Base-by-base conservation (phyloP, 2,113 vertebrate species). In the Calidris pugnax region DNA sequence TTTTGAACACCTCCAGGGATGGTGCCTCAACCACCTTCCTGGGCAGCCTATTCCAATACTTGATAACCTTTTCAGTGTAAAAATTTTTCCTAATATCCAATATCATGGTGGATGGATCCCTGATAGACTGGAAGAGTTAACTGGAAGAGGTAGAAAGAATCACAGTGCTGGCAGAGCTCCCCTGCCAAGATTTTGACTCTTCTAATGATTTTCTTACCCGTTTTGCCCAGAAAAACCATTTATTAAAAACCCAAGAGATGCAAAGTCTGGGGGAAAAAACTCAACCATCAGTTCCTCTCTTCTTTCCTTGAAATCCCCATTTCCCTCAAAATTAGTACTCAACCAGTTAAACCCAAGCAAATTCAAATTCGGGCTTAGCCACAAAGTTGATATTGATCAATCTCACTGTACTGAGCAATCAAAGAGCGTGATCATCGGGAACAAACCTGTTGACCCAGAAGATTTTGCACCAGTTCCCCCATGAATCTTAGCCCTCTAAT, bases 401-500 rank as follows among this genome's bases (percentile, higher is more conserved):
- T 98, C 98, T 96, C 97, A 97, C 98, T 90, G 77, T 98, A 97
- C 98, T 93, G 98, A 98, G 98, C 98, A 99, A 99, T 98, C 98
- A 98, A 98, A 98, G 98, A 98, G 96, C 72, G 84, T 95, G 96
- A 98, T 98, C 98, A 98, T 98, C 71, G 93, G 97, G 98, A 98
- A 98, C 96, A 98, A 97, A 98, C 96, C 97, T 98, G 95, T 56
- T 98, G 98, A 99, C 98, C 99, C 98, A 97, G 98, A 99, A 99
- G 98, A 98, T 98, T 95, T 95, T 87, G 97, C 97, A 98, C 97
- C 98, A 98, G 98, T 97, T 98, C 95, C 97, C 87, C 64, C 81
- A 96, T 47, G 95, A 98, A 98, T 98, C 97, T 78, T 26, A 95
- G 93, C 97, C 96, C 94, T 96, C 98, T 97, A 91, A 97, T 98